Conservation (phyloP, 2,888 invertebrate genomes). For the Alloscopus bannaensis region DNA sequence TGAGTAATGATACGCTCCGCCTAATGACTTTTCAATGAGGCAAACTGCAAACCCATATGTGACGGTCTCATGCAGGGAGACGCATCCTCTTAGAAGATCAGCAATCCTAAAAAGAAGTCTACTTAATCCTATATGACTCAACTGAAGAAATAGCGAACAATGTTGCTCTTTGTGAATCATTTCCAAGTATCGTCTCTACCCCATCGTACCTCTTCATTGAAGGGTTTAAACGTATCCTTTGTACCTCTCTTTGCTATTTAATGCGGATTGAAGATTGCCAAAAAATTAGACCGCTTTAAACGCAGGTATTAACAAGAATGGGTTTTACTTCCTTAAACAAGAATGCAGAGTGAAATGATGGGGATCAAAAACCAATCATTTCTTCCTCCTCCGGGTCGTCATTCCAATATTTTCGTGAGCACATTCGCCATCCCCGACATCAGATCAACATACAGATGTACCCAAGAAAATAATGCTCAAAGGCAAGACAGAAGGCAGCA, state of each 20-base stretch:
- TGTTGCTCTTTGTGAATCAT: conserved; percentile 19
- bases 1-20: conserved; percentile 48
- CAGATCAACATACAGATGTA: neutral
- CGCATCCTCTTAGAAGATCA: neutral
- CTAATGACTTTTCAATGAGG: conserved; percentile 53
- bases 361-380: conserved; percentile 42
- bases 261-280: conserved; percentile 30
- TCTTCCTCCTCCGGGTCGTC: conserved; percentile 8
- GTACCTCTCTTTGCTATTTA: too few relatives aligned
- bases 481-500: conserved; percentile 30
- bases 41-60: neutral
- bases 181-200: neutral
- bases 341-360: conserved; percentile 18
- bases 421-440: neutral
- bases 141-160: neutral
- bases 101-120: too few relatives aligned
- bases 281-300: conserved; percentile 50
- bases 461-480: too few relatives aligned
- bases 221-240: too few relatives aligned
- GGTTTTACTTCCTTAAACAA: conserved; percentile 55
- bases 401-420: neutral
- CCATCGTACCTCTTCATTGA: neutral
- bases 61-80: neutral
- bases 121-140: conserved; percentile 12
- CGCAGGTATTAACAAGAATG: conserved; percentile 37